phyloP scores from a whole-genome alignment of 2,888 invertebrate genomes.

The Lathronympha strigana region DNA sequence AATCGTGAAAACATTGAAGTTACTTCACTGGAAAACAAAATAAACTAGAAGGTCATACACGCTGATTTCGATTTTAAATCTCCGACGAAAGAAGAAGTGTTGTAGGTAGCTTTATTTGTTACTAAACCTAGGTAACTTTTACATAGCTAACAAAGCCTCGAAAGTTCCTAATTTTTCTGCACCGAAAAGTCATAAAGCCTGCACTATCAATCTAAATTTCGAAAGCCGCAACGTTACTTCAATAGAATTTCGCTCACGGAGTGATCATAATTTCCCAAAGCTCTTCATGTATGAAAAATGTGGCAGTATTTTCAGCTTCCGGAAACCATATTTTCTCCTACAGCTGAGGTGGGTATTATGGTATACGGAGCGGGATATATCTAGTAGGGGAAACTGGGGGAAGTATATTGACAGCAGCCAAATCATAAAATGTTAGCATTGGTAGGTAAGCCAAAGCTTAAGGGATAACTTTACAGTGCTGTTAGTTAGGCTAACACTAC shows the following conservation, averaged over 20 bases:
- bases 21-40: too few species aligned
- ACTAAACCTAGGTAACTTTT: too few species aligned
- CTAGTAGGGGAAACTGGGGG: background rate
- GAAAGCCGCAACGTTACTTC: slow-evolving; percentile 8
- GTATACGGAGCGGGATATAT: background rate
- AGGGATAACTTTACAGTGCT: background rate
- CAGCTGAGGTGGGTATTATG: slow-evolving; percentile 15
- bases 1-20: too few species aligned
- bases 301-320: slow-evolving; percentile 32
- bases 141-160: background rate
- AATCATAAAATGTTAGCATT: slow-evolving; percentile 9
- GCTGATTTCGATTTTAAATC: too few species aligned
- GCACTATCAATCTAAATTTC: slow-evolving; percentile 3
- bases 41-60: too few species aligned
- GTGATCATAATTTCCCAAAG: slow-evolving; percentile 47
- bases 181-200: too few species aligned
- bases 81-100: too few species aligned
- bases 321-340: slow-evolving; percentile 32
- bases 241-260: slow-evolving; percentile 48
- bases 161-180: background rate
- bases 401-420: slow-evolving; percentile 4
- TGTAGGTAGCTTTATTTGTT: too few species aligned
- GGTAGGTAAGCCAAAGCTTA: slow-evolving; percentile 1
- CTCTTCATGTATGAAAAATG: slow-evolving; percentile 37
- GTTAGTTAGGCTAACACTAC: background rate